A percentile compares a stretch with the other conserved stretches of the same genome.
Evolutionary conservation across 92 coral and sea anemone species (phyloP).

Genomic region (Phenganax subtilis): DNA sequence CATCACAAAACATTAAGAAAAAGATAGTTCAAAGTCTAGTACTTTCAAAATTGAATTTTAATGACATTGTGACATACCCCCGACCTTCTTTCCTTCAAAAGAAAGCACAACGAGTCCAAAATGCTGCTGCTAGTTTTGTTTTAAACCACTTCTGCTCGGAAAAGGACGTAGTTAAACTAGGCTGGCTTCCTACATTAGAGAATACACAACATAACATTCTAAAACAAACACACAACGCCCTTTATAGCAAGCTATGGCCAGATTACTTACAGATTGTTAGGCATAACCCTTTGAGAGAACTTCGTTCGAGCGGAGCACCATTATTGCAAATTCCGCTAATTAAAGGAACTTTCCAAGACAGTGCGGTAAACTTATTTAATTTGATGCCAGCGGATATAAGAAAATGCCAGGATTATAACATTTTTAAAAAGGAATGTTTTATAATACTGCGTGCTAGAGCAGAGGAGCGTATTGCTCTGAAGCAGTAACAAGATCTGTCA

Average conservation of each 20-base stretch:
- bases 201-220: slow-evolving; percentile 1
- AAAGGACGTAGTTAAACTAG: slow-evolving; percentile 13
- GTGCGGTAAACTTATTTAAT: too few species aligned
- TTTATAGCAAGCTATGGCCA: background rate
- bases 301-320: too few species aligned
- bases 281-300: background rate
- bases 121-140: slow-evolving; percentile 29
- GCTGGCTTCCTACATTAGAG: slow-evolving; percentile 39
- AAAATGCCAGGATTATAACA: too few species aligned
- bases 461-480: too few species aligned
- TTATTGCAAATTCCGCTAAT: too few species aligned
- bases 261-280: background rate
- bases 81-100: slow-evolving; percentile 22
- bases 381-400: too few species aligned
- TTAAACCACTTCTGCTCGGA: slow-evolving; percentile 20
- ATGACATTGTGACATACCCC: slow-evolving; percentile 10
- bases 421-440: too few species aligned
- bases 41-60: slow-evolving; percentile 16
- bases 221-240: background rate
- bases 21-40: slow-evolving; percentile 12
- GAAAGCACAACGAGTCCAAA: slow-evolving; percentile 38
- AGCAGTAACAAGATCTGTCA: too few species aligned
- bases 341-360: too few species aligned
- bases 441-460: too few species aligned
- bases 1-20: slow-evolving; percentile 14